phyloP scores from a whole-genome alignment of 2,797 vertebrate species.

The Melanotaenia maccullochi region DNA sequence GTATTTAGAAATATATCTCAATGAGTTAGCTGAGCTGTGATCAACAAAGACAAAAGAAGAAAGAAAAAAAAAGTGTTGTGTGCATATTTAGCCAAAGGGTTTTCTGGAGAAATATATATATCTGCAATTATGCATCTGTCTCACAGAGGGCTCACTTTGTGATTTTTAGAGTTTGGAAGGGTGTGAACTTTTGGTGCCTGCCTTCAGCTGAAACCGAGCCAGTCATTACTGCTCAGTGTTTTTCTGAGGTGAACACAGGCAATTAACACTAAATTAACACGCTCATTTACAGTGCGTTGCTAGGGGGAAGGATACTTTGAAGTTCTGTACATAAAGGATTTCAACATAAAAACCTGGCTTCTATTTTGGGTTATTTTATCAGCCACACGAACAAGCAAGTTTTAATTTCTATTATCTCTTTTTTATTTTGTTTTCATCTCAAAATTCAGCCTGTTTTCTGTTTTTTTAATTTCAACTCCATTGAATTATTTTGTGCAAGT shows the following conservation, averaged over 20 bases:
- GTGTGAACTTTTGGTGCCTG: slow-evolving; percentile 76
- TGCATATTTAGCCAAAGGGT: slow-evolving; percentile 87
- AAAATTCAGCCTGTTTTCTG: slow-evolving; percentile 47
- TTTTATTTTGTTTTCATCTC: slow-evolving; percentile 38
- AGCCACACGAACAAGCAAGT: slow-evolving; percentile 59
- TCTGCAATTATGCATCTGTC: slow-evolving; percentile 77
- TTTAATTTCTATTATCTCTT: slow-evolving; percentile 22
- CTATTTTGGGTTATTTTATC: slow-evolving; percentile 58
- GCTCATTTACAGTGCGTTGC: slow-evolving; percentile 42
- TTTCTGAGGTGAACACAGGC: slow-evolving; percentile 49
- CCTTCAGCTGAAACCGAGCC: slow-evolving; percentile 65
- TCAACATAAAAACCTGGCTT: slow-evolving; percentile 46
- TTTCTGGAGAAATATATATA: slow-evolving; percentile 77
- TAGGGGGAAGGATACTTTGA: slow-evolving; percentile 55
- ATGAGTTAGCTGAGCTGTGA: slow-evolving; percentile 82
- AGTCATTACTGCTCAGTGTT: slow-evolving; percentile 52
- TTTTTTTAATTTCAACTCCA: slow-evolving; percentile 24
- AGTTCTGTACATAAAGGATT: slow-evolving; percentile 66
- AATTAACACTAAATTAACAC: slow-evolving; percentile 80
- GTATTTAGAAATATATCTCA: slow-evolving; percentile 78
- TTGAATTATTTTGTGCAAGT: slow-evolving; percentile 14
- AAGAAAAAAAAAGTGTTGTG: slow-evolving; percentile 82
- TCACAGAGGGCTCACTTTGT: slow-evolving; percentile 73
- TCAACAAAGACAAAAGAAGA: slow-evolving; percentile 61
- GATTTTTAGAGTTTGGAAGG: slow-evolving; percentile 71